These are phyloP conservation scores for Astropecten irregularis DNA, from an alignment of 53 echinoderm and acorn worm species.

Conservation along the genomic window DNA sequence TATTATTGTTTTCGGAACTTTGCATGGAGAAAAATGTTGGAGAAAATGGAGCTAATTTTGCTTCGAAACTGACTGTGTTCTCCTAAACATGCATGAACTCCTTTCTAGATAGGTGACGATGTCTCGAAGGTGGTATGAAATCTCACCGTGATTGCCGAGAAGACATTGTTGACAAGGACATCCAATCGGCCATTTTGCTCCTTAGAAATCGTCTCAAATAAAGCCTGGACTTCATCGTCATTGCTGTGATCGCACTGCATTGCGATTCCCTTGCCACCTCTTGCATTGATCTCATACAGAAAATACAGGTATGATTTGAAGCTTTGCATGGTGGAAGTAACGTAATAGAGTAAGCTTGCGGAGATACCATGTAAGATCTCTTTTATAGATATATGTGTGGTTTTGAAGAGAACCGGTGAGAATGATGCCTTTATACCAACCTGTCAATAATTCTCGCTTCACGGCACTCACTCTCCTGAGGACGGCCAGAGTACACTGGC, in stretches of 20 bases:
- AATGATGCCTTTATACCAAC: not conserved
- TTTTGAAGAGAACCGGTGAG: too few relatives aligned
- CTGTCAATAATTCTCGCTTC: not conserved
- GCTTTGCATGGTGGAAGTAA: too few relatives aligned
- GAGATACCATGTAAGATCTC: not conserved
- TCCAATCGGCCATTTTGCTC: conserved; percentile 79
- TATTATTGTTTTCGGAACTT: not conserved
- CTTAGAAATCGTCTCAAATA: conserved; percentile 66
- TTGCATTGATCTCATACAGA: conserved; percentile 39
- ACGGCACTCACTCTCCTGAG: too few relatives aligned
- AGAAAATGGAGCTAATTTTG: not conserved
- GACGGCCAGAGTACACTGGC: too few relatives aligned
- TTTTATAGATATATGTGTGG: too few relatives aligned
- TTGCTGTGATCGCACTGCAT: conserved; percentile 71
- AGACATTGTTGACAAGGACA: conserved; percentile 79
- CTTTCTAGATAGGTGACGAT: not conserved
- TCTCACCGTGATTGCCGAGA: conserved; percentile 59
- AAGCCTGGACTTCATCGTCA: conserved; percentile 64
- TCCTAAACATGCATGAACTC: too few relatives aligned
- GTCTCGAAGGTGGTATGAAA: not conserved
- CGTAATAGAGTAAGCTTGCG: not conserved
- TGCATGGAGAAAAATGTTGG: not conserved
- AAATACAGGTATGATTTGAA: not conserved
- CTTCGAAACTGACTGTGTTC: not conserved
- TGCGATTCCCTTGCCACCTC: conserved; percentile 76